Percentiles rank a stretch among this genome's conserved stretches.
phyloP scores from a whole-genome alignment of 2,113 vertebrate species.

The Thryonomys swinderianus region DNA sequence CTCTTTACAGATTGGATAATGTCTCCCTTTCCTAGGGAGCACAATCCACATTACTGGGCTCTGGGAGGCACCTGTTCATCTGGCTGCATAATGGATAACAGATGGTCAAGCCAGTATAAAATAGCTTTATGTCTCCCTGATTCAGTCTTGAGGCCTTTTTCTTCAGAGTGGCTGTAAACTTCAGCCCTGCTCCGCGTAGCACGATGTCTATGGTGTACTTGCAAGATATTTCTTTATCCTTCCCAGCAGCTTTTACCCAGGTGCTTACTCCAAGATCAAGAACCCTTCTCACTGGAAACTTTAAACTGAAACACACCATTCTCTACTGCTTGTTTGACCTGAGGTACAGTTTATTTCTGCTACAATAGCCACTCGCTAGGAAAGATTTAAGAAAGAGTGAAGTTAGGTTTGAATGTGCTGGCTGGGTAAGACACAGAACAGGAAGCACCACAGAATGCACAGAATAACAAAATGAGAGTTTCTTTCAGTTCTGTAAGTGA shows the following conservation, averaged over 20 bases:
- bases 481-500: not conserved
- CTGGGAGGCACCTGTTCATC: not conserved
- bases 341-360: not conserved
- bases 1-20: not conserved
- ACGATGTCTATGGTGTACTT: not conserved
- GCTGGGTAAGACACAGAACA: no score
- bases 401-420: not conserved
- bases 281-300: not conserved
- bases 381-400: not conserved
- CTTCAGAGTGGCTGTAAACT: not conserved
- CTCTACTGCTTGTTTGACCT: not conserved
- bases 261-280: no score
- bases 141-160: not conserved
- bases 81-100: not conserved
- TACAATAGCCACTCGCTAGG: not conserved
- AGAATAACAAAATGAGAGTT: not conserved
- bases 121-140: not conserved
- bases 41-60: not conserved
- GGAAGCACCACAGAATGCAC: not conserved
- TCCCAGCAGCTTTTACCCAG: not conserved
- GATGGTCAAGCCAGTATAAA: not conserved
- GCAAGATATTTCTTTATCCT: not conserved
- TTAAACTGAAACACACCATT: no score
- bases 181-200: not conserved
- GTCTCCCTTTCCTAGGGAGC: rapidly evolving